phyloP scores from a whole-genome alignment of 1,140 invertebrate genomes.

The Nymphalis io region DNA sequence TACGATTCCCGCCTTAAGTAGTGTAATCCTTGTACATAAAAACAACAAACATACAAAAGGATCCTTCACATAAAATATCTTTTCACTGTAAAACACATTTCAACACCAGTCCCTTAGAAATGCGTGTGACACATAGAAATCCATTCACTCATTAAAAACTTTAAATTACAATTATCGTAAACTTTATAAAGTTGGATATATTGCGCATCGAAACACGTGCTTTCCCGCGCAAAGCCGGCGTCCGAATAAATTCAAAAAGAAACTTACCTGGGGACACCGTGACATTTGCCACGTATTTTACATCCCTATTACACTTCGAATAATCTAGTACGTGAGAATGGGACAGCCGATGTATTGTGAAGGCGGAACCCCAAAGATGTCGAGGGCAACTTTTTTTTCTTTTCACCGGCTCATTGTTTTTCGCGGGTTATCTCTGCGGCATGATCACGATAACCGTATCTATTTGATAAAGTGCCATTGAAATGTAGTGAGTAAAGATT shows the following conservation, averaged over 20 bases:
- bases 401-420: constrained; percentile 63
- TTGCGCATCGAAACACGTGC: constrained; percentile 60
- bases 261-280: constrained; percentile 66
- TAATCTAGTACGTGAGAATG: constrained; percentile 37
- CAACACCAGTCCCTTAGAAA: constrained; percentile 41
- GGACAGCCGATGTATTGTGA: constrained; percentile 55
- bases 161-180: constrained; percentile 5
- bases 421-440: constrained; percentile 63
- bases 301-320: constrained; percentile 43
- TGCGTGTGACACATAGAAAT: constrained; percentile 20
- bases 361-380: constrained; percentile 56
- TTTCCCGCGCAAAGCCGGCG: constrained; percentile 74
- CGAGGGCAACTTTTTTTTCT: constrained; percentile 54
- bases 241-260: constrained; percentile 67
- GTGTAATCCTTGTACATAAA: constrained; percentile 57
- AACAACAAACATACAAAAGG: too few relatives aligned
- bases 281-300: constrained; percentile 56
- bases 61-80: constrained; percentile 58
- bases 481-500: constrained; percentile 5
- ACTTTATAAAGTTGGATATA: constrained; percentile 42
- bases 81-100: constrained; percentile 56
- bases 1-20: constrained; percentile 50
- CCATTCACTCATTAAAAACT: not conserved
- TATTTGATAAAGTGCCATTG: constrained; percentile 42
- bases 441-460: constrained; percentile 58